phyloP scores from a whole-genome alignment of 2,113 vertebrate species.

The Clarias macrocephalus region DNA sequence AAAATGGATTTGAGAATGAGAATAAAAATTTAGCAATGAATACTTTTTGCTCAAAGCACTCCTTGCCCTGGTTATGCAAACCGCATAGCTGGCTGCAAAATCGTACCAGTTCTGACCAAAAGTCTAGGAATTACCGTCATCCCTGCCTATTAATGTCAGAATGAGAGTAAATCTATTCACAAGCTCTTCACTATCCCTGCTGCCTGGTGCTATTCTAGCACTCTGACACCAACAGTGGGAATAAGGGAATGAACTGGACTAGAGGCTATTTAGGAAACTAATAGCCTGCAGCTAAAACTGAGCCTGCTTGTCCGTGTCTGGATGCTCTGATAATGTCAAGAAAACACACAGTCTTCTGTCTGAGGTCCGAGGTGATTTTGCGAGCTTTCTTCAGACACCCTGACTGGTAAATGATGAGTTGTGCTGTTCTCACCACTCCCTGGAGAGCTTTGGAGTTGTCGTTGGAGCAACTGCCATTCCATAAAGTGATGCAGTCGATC shows the following conservation, averaged over 20 bases:
- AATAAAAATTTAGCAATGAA: neutral
- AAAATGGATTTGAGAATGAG: neutral
- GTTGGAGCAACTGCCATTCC: neutral
- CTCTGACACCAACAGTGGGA: constrained; percentile 2
- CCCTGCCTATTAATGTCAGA: neutral
- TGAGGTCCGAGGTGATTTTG: neutral
- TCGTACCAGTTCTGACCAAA: neutral
- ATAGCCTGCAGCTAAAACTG: neutral
- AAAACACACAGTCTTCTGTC: neutral
- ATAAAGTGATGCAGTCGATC: neutral
- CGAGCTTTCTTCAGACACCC: neutral
- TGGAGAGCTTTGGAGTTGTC: neutral
- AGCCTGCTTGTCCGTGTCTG: neutral
- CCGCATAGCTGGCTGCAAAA: neutral
- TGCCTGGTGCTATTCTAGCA: neutral
- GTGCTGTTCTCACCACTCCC: neutral
- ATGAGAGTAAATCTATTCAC: neutral
- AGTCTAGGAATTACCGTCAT: neutral
- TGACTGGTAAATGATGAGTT: neutral
- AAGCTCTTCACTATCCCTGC: neutral
- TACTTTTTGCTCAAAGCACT: neutral
- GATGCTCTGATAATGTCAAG: constrained; percentile 8
- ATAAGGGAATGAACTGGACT: neutral
- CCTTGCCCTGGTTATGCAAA: neutral
- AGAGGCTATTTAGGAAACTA: neutral